Evolutionary conservation across 2,797 vertebrate genomes (phyloP).

Genomic region (Labroides dimidiatus): DNA sequence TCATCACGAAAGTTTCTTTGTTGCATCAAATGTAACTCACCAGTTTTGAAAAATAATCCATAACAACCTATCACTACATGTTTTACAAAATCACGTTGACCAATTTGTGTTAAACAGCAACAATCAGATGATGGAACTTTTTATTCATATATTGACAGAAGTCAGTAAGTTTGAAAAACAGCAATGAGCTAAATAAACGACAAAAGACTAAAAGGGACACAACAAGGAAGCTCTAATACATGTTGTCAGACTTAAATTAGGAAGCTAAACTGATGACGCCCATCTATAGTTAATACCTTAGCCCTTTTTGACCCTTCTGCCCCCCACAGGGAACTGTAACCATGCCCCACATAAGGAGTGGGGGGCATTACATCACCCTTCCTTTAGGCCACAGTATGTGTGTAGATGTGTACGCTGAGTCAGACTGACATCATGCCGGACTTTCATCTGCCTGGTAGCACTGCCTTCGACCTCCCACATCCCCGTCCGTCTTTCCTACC

Average conservation of each 20-base stretch:
- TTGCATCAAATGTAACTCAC: too few species aligned
- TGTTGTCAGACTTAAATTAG: conserved; percentile 19
- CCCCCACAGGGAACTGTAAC: conserved; percentile 38
- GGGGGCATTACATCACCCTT: conserved; percentile 78
- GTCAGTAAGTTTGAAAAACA: too few species aligned
- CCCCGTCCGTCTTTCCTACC: conserved; percentile 67
- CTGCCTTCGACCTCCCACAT: conserved; percentile 64
- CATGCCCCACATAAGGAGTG: conserved; percentile 39
- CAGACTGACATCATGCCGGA: conserved; percentile 85
- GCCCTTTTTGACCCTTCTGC: conserved; percentile 58
- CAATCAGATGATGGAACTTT: too few species aligned
- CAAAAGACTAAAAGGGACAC: not conserved
- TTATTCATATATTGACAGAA: too few species aligned
- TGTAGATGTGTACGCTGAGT: conserved; percentile 74
- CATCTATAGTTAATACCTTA: conserved; percentile 57
- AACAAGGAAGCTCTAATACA: conserved; percentile 15
- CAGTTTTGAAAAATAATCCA: too few species aligned
- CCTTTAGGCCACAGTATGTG: conserved; percentile 65
- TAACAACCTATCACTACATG: not conserved
- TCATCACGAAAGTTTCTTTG: too few species aligned
- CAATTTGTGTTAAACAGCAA: not conserved
- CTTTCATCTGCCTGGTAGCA: conserved; percentile 79
- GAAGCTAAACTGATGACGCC: conserved; percentile 55
- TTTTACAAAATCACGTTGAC: not conserved
- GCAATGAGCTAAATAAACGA: not conserved